Evolutionary conservation across 2,888 invertebrate genomes (phyloP).

Genomic region (Sphaerophoria rueppellii): DNA sequence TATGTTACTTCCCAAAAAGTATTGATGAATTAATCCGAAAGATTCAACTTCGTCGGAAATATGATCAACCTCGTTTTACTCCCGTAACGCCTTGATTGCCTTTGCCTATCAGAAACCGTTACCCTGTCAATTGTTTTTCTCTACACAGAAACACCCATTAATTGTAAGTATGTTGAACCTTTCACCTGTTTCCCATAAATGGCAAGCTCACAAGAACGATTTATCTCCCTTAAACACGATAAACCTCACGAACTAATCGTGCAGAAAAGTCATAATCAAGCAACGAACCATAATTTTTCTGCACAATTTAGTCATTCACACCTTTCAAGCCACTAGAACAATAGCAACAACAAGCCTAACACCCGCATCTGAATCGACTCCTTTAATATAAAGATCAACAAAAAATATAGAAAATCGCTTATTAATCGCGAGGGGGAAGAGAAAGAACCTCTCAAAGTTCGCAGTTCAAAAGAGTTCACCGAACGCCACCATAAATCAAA

Average conservation of each 20-base stretch:
- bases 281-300: constrained; percentile 10
- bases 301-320: constrained; percentile 52
- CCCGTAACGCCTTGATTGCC: too few relatives aligned
- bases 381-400: constrained; percentile 65
- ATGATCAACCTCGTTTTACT: too few relatives aligned
- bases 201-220: neutral
- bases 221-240: neutral
- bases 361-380: constrained; percentile 33
- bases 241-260: constrained; percentile 13
- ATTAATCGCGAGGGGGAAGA: neutral
- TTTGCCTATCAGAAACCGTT: too few relatives aligned
- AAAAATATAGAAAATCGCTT: constrained; percentile 53
- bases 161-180: constrained; percentile 6
- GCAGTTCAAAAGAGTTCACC: constrained; percentile 45
- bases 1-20: too few relatives aligned
- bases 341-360: constrained; percentile 2
- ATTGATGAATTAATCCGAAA: too few relatives aligned
- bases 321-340: constrained; percentile 40
- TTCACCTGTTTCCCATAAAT: constrained; percentile 17
- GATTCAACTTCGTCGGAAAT: too few relatives aligned
- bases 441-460: constrained; percentile 54
- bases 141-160: neutral
- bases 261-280: constrained; percentile 16
- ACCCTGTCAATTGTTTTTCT: neutral
- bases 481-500: constrained; percentile 68